A percentile compares a stretch with the other conserved stretches of the same genome.
Evolutionary conservation across 1,140 invertebrate species (phyloP).

Genomic region (Conopomorpha cramerella): DNA sequence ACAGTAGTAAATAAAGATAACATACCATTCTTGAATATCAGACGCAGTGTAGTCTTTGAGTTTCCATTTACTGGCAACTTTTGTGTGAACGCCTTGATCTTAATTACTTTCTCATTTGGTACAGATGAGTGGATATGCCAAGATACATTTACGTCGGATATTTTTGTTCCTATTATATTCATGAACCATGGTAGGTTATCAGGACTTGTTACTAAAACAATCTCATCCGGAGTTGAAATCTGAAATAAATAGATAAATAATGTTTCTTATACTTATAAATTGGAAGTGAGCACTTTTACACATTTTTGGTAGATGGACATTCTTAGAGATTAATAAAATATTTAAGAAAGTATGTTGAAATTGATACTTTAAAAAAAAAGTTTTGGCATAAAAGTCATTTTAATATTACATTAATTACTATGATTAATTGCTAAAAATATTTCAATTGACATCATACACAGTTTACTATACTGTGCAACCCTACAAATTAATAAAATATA

Average conservation of each 20-base stretch:
- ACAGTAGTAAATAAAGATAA: slow-evolving; percentile 12
- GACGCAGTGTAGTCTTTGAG: slow-evolving; percentile 60
- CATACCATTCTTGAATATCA: slow-evolving; percentile 82
- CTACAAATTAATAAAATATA: too few relatives aligned
- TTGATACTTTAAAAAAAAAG: too few relatives aligned
- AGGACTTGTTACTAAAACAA: slow-evolving; percentile 73
- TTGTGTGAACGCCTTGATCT: slow-evolving; percentile 25
- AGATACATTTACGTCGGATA: slow-evolving; percentile 52
- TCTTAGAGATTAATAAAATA: background rate
- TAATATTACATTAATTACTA: too few relatives aligned
- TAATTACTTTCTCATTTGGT: slow-evolving; percentile 24
- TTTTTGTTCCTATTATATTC: slow-evolving; percentile 59
- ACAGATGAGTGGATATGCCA: slow-evolving; percentile 72
- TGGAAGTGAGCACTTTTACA: too few relatives aligned
- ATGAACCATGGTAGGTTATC: slow-evolving; percentile 70
- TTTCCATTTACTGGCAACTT: slow-evolving; percentile 12
- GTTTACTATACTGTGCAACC: too few relatives aligned
- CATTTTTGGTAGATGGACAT: too few relatives aligned
- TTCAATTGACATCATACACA: too few relatives aligned
- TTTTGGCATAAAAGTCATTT: too few relatives aligned
- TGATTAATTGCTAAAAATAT: too few relatives aligned
- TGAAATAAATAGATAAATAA: slow-evolving; percentile 30
- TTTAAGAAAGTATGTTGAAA: too few relatives aligned
- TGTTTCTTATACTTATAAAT: too few relatives aligned
- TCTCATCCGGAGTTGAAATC: slow-evolving; percentile 57